Evolutionary conservation across 2,888 invertebrate genomes (phyloP).

Genomic region (Patella ulyssiponensis): DNA sequence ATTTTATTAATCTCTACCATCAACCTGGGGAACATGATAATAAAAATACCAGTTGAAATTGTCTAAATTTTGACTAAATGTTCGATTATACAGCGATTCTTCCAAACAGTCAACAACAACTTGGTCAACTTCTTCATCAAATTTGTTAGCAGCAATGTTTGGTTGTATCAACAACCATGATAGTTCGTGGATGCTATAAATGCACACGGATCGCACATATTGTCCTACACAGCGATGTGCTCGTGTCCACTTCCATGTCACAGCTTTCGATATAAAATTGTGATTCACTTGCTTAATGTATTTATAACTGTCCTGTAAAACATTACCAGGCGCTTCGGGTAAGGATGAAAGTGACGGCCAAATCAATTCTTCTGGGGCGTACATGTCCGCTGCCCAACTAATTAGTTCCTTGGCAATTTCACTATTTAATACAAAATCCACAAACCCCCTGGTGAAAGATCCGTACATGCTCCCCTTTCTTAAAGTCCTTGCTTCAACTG

Average conservation of each 20-base stretch:
- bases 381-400: slow-evolving; percentile 33
- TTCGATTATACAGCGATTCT: not conserved
- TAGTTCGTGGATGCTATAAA: slow-evolving; percentile 48
- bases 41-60: slow-evolving; percentile 17
- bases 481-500: not conserved
- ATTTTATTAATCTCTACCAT: no score
- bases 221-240: slow-evolving; percentile 11
- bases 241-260: slow-evolving; percentile 5
- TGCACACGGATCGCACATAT: slow-evolving; percentile 38
- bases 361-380: slow-evolving; percentile 33
- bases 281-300: not conserved
- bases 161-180: slow-evolving; percentile 28
- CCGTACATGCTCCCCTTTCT: slow-evolving; percentile 47
- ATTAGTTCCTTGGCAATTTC: slow-evolving; percentile 19
- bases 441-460: slow-evolving; percentile 44
- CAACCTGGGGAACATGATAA: not conserved
- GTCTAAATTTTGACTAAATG: not conserved
- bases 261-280: slow-evolving; percentile 13
- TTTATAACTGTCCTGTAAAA: not conserved
- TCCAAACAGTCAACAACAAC: slow-evolving; percentile 41
- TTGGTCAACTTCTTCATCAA: slow-evolving; percentile 43
- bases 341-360: slow-evolving; percentile 25
- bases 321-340: slow-evolving; percentile 13
- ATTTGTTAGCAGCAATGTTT: slow-evolving; percentile 49
- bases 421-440: slow-evolving; percentile 27